Evolutionary conservation across 2,797 vertebrate genomes (phyloP), one percentile per base, ranked within the genome.

Genomic region (Cryptoblepharus egeriae): DNA sequence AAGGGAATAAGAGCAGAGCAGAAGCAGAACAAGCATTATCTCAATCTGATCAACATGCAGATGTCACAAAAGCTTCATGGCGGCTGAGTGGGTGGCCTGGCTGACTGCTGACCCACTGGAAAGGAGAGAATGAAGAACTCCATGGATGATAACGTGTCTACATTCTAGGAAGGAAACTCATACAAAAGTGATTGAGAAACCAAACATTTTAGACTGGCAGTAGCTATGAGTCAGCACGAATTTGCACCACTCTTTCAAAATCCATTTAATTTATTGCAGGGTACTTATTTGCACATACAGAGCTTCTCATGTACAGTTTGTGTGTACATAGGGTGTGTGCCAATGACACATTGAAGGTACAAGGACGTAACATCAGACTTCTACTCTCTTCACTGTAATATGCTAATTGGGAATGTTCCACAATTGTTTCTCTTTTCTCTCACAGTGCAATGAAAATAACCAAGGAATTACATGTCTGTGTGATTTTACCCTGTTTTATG

Each of bases 361-460:
- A 68, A 26, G 42, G 37, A 12, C 11, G 45, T 49, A 49, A 9
- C 45, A 49, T 49, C 45, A 49, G 4, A 49, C 45, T 49, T 49
- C 45, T n/a, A n/a, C n/a, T 49, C 45, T 49, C 45, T 11, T 11
- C 45, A 7, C 12, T 49, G 45, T 2, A 49, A 49, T 49, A 49
- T 49, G 79, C 76, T 85, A 80, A 87, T 85, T 85, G 85, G 63
- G 74, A 52, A 2, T 26, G 67, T 39, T 18, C 58, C 68, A 6
- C 57, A 78, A 89, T 81, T 89, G 75, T 74, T 73, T 85, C 86
- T 80, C 52, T 71, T 85, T 86, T 88, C 22, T 60, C 18, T 85
- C n/a, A 79, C 74, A 83, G 10, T 1, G 0, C 61, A 83, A 77
- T 67, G 81, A 72, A 84, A 88, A 82, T 13, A 88, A 26, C 65